Conservation (phyloP, 2,888 invertebrate species). For the Parapristionchus giblindavisi region DNA sequence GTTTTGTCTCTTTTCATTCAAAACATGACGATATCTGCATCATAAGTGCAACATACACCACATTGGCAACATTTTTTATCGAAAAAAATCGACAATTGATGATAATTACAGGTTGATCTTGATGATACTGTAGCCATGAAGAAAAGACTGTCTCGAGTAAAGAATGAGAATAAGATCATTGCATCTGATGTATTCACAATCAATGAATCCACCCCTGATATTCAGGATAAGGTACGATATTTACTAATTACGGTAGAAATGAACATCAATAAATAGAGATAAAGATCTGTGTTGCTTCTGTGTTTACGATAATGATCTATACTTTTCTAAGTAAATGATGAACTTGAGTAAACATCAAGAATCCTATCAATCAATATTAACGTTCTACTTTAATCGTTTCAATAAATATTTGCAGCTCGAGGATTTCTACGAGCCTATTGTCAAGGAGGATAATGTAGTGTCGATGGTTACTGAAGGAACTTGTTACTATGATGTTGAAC, state of each 20-base stretch:
- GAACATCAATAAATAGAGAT: no score
- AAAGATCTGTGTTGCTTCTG: no score
- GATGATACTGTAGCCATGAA: constrained; percentile 64
- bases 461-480: constrained; percentile 60
- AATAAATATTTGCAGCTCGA: constrained; percentile 52
- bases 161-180: constrained; percentile 57
- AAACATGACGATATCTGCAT: no score
- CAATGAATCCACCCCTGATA: constrained; percentile 54
- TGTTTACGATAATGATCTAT: neutral
- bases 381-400: neutral
- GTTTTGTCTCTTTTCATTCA: no score
- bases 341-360: no score
- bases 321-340: no score
- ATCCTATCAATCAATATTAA: neutral
- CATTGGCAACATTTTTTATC: neutral
- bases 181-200: constrained; percentile 60
- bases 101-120: constrained; percentile 57
- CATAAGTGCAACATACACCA: neutral
- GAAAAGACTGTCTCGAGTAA: constrained; percentile 61
- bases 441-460: constrained; percentile 59
- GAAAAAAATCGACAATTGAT: neutral
- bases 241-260: neutral
- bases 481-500: constrained; percentile 64
- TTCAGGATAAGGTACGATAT: constrained; percentile 54
- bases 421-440: constrained; percentile 61